Percentiles rank a stretch among this genome's conserved stretches.
Evolutionary conservation across 2,113 vertebrate genomes (phyloP).

Genomic region (Erpornis zantholeuca): DNA sequence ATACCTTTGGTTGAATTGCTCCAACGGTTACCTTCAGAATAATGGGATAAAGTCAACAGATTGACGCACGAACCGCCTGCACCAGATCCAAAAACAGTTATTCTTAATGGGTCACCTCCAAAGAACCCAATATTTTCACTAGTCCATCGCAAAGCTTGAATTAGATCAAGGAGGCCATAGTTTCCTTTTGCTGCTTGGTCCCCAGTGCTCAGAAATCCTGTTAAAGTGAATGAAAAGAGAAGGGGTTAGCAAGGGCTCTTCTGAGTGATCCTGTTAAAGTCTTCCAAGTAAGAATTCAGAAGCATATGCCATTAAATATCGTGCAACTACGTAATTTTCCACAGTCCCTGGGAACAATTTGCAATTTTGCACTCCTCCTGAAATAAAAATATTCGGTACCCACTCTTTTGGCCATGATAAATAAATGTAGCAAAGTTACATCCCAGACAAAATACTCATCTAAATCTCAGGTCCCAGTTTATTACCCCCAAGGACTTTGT

Average conservation of each 20-base stretch:
- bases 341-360: not conserved
- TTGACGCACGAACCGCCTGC: constrained; percentile 98
- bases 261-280: not conserved
- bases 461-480: not conserved
- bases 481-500: not conserved
- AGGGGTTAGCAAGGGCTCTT: constrained; percentile 16
- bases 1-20: constrained; percentile 99
- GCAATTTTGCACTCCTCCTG: not conserved
- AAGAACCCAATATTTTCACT: constrained; percentile 99
- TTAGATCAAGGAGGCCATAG: constrained; percentile 94
- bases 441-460: not conserved
- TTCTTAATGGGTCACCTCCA: constrained; percentile 95
- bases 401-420: not conserved
- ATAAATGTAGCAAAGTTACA: not conserved
- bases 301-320: not conserved
- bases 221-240: not conserved
- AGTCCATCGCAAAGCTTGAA: constrained; percentile 97
- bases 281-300: not conserved
- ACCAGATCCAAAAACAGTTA: constrained; percentile 98
- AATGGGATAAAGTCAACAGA: constrained; percentile 98
- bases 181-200: constrained; percentile 99
- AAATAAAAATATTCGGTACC: not conserved
- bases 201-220: constrained; percentile 97
- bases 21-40: constrained; percentile 99
- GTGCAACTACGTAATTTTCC: not conserved